Base-by-base conservation (phyloP, 2,113 vertebrate species). In the Grammomys surdaster region DNA sequence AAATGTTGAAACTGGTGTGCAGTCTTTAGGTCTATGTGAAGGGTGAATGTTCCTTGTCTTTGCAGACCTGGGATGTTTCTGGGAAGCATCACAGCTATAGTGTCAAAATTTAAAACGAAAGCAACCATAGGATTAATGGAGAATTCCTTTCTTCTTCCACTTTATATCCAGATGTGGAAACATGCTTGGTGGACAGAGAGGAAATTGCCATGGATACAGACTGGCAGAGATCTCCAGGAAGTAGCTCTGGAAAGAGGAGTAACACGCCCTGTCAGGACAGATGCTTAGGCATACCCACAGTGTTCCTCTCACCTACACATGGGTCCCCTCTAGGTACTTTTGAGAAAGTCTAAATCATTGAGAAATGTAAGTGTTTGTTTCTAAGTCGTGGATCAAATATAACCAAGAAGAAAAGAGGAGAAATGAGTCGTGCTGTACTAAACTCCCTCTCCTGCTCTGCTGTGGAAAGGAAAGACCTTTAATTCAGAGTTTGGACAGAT, bases 231-330 rank as follows among this genome's bases (percentile, higher is more conserved):
- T 54, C 31, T 86, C 76, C 72, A 75, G n/a, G 72, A 20, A 28
- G 0, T 13, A 3, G 24, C 3, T 0, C 13, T 7, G 4, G 1
- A 2, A 33, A 10, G 5, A 63, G 11, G 12, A 36, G 1, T 76
- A 36, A 69, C 43, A 33, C 1, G 12, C 31, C 43, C 26, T 67
- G 16, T 33, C 28, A 4, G 20, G 4, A 2, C 31, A 75, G 56
- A 63, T 43, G 13, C 17, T 72, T 43, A n/a, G 40, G 2, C 7
- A 14, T 31, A 16, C 2, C 20, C 51, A 48, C 12, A 60, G 0
- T 0, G 31, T 2, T 43, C 26, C 13, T 19, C 2, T 54, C 28
- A 1, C 46, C 20, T 36, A 89, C 36, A 10, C 19, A 63, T 26
- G 11, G 13, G 90, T 91, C 91, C 33, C 11, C 28, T 19, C 0